These are phyloP conservation scores for Mionectes olivaceus DNA, from an alignment of 2,797 vertebrate species.

Conservation along the genomic window DNA sequence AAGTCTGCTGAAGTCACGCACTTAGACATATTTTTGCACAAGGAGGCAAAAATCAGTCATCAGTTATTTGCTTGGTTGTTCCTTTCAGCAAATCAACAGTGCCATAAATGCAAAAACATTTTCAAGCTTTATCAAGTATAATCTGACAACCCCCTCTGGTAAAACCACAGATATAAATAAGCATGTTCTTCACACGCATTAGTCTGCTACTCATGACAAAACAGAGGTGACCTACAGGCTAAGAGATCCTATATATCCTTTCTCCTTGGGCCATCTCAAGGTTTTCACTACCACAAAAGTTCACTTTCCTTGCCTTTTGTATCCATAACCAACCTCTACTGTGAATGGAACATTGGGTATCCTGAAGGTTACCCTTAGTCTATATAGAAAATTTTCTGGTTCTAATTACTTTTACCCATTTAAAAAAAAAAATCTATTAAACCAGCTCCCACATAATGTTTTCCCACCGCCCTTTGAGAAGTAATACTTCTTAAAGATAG, in stretches of 20 bases:
- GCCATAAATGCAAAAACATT: conserved; percentile 43
- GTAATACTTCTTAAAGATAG: not conserved
- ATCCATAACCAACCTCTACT: not conserved
- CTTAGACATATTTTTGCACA: conserved; percentile 27
- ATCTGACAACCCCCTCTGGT: conserved; percentile 57
- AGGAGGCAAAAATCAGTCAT: conserved; percentile 37
- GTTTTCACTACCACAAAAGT: not conserved
- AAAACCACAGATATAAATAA: conserved; percentile 59
- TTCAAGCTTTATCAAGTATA: conserved; percentile 62
- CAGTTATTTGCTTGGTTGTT: conserved; percentile 49
- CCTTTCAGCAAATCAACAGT: conserved; percentile 53
- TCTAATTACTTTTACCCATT: not conserved
- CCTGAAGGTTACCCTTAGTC: not conserved
- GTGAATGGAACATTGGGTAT: not conserved
- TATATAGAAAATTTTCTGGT: not conserved
- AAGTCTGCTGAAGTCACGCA: not conserved
- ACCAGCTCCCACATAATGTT: not conserved
- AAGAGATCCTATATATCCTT: not conserved
- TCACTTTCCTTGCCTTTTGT: not conserved
- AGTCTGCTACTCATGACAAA: conserved; percentile 25
- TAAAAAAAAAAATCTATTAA: not conserved
- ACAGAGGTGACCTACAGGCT: conserved; percentile 16
- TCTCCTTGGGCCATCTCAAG: not conserved
- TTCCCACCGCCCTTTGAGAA: not conserved
- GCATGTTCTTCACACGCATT: conserved; percentile 48